Base-by-base conservation (phyloP, 1,140 invertebrate species). In the Lucilia cuprina region DNA sequence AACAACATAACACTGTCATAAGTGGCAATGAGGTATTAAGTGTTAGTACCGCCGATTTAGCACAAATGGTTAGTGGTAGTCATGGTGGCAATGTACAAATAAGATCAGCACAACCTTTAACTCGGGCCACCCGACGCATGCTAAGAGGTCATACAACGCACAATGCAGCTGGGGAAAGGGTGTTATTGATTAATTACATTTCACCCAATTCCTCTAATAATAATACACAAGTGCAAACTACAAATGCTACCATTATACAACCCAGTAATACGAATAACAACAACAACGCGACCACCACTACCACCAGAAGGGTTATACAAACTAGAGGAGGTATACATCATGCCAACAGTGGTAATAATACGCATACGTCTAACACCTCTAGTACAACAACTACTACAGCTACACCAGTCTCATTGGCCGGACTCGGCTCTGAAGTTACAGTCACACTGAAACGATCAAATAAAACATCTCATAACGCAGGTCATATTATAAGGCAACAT, bases 401-500 rank as follows among this genome's bases (percentile, higher is more conserved):
- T 83, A 85, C 89, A 82, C 86, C 87, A 65, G 89, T 90, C 74
- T 90, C 89, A 34, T 90, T 90, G 84, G 89, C 89, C 84, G 89
- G 89, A 50, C 86, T 90, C 21, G 89, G 89, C 85, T 90, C 89
- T 86, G 89, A 90, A 86, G 89, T 90, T 85, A 90, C 89, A 9
- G 89, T 90, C 50, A 90, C 89, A 5, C 13, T 90, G 84, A 90
- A 89, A 84, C 89, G 89, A 74, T 89, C 86, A 80, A 89, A 87
- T 85, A 87, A 88, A 83, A 86, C 88, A 60, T 17, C 30, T 5
- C 75, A 78, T 10, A 35, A 78, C 34, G 88, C 89, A 85, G 89
- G 87, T 90, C 89, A 90, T 90, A 90, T 90, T 90, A 89, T 90
- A 86, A 86, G 89, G 83, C 89, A 90, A 83, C 86, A 89, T 70